A percentile compares a stretch with the other conserved stretches of the same genome.
These are phyloP conservation scores for Thera obeliscata DNA, from an alignment of 2,888 invertebrate genomes.

Conservation along the genomic window DNA sequence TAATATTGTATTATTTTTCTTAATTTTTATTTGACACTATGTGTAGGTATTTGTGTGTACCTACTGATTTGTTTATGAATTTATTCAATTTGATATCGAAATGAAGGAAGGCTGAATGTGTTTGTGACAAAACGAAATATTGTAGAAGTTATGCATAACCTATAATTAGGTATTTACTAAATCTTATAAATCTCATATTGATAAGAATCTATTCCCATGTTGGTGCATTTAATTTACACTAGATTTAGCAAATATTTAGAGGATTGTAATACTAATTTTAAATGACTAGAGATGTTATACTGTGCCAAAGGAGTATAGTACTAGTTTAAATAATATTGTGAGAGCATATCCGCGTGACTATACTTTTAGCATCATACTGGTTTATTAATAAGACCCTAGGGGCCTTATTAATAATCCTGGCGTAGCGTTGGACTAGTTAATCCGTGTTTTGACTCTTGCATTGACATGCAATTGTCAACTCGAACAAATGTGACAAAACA, in stretches of 20 bases:
- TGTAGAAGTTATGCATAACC: slow-evolving; percentile 41
- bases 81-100: slow-evolving; percentile 40
- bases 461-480: too few species aligned
- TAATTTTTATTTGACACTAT: slow-evolving; percentile 31
- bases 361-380: too few species aligned
- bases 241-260: slow-evolving; percentile 32
- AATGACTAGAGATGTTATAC: slow-evolving; percentile 54
- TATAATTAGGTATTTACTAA: slow-evolving; percentile 52
- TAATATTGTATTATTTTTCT: slow-evolving; percentile 28
- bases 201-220: slow-evolving; percentile 52
- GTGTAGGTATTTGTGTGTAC: neutral
- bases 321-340: slow-evolving; percentile 32
- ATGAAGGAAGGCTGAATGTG: slow-evolving; percentile 53
- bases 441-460: too few species aligned
- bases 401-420: too few species aligned
- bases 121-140: slow-evolving; percentile 42
- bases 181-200: slow-evolving; percentile 43
- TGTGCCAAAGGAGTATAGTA: slow-evolving; percentile 70
- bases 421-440: too few species aligned
- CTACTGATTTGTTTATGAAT: slow-evolving; percentile 19
- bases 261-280: slow-evolving; percentile 35
- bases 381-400: too few species aligned
- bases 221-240: slow-evolving; percentile 65
- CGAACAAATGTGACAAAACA: too few species aligned
- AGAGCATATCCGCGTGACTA: neutral